A percentile compares a stretch with the other conserved stretches of the same genome.
phyloP scores from a whole-genome alignment of 2,797 vertebrate genomes.

The Danio kyathit region DNA sequence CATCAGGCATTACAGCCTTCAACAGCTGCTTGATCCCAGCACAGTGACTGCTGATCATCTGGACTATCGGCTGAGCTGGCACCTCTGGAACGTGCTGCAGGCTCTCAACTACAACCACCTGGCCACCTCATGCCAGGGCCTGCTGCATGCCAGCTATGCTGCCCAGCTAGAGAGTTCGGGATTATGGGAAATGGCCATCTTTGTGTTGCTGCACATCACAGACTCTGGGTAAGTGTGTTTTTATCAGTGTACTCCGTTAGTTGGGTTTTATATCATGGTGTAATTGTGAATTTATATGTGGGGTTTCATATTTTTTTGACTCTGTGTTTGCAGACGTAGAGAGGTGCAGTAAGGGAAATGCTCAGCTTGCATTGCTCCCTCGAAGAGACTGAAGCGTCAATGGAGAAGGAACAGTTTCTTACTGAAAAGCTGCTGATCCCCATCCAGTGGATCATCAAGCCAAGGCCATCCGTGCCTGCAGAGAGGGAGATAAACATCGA shows the following conservation, averaged over 20 bases:
- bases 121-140: conserved; percentile 79
- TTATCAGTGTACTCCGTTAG: not conserved
- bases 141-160: conserved; percentile 90
- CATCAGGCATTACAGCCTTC: conserved; percentile 87
- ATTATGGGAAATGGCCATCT: conserved; percentile 93
- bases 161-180: conserved; percentile 91
- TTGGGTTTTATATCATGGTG: not conserved
- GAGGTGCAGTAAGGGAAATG: conserved; percentile 87
- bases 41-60: conserved; percentile 85
- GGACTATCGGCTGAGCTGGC: conserved; percentile 94
- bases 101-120: conserved; percentile 90
- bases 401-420: conserved; percentile 86
- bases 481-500: conserved; percentile 79
- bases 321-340: conserved; percentile 79
- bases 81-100: conserved; percentile 92
- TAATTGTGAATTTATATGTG: not conserved
- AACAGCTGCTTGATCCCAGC: conserved; percentile 90
- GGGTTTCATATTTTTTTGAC: conserved; percentile 1
- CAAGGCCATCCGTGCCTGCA: conserved; percentile 85
- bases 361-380: conserved; percentile 87
- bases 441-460: conserved; percentile 90
- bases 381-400: conserved; percentile 80
- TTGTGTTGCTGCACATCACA: conserved; percentile 89
- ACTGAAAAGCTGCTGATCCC: conserved; percentile 85
- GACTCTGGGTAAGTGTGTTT: conserved; percentile 70